Base-by-base conservation (phyloP, 2,113 vertebrate species). In the Cryptotis parvus region DNA sequence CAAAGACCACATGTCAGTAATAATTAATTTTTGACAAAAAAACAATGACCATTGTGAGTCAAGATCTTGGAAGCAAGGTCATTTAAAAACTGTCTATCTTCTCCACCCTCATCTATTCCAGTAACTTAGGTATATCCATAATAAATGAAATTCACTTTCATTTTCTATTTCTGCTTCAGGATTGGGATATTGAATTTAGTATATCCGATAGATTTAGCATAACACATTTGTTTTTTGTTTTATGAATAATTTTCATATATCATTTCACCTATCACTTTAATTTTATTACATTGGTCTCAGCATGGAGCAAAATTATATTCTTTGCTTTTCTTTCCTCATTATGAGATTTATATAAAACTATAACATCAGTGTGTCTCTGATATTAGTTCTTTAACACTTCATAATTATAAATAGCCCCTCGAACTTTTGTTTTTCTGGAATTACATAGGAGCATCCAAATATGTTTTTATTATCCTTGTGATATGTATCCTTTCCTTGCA, bases 11-110 rank as follows among this genome's bases (percentile, higher is more conserved):
- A 81, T 76, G 37, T 29, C 63, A 29, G 61, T 61, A 61, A 43
- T 74, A 74, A 86, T 74, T 85, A 61, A 86, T 76, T 69, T 33
- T 66, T 31, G 75, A 45, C 11, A n/a, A n/a, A 79, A 66, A 79
- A 80, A 27, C 41, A 80, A 49, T 75, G 63, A 9, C 31, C 29
- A 61, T 31, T 83, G 33, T 76, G 41, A 87, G 7, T 22, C 41
- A 20, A 86, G 29, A 61, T 10, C 10, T 81, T 63, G 27, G 27
- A 69, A 49, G 33, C 72, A 55, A 70, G 33, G 24, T 86, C 22
- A 70, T 69, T 63, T 52, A 80, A 58, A 41, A 18, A 22, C 63
- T 11, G 6, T 65, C 6, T 72, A 31, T 14, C 61, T 31, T 61
- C 26, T 90, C 16, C 33, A 87, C 24, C 35, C 39, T 20, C 18